Evolutionary conservation across 2,113 vertebrate species (phyloP).

Genomic region (Myodes glareolus): DNA sequence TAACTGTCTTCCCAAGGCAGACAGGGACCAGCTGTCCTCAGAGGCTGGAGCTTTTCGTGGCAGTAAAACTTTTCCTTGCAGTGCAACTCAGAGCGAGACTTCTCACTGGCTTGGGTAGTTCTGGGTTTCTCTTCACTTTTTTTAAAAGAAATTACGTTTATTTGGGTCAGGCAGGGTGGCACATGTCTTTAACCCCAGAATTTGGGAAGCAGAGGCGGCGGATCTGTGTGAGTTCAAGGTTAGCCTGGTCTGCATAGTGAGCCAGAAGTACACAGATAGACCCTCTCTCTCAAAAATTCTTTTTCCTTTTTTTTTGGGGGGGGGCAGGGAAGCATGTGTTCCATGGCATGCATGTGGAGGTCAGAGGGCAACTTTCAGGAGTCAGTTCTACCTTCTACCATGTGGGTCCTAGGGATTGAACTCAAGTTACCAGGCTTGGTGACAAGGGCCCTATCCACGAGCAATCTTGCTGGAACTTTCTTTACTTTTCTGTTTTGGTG

Average conservation of each 20-base stretch:
- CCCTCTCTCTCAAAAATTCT: neutral
- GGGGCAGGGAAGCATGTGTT: neutral
- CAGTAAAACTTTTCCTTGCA: fast-evolving
- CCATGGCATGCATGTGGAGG: neutral
- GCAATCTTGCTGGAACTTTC: neutral
- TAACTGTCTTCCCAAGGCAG: neutral
- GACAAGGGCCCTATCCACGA: neutral
- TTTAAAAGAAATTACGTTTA: neutral
- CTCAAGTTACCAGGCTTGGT: neutral
- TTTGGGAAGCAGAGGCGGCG: neutral
- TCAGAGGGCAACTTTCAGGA: neutral
- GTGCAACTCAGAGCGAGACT: no score
- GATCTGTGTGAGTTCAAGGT: neutral
- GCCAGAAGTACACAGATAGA: neutral
- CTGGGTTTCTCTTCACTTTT: neutral
- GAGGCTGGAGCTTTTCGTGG: neutral
- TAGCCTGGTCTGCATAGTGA: neutral
- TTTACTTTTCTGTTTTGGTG: neutral
- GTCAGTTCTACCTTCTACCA: neutral
- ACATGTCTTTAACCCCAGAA: neutral
- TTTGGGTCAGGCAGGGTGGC: neutral
- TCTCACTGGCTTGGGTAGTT: neutral
- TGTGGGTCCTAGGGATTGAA: neutral
- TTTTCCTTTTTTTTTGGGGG: neutral
- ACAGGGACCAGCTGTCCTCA: neutral